Conservation (phyloP, 2,797 vertebrate species). For the Epinephelus coioides region DNA sequence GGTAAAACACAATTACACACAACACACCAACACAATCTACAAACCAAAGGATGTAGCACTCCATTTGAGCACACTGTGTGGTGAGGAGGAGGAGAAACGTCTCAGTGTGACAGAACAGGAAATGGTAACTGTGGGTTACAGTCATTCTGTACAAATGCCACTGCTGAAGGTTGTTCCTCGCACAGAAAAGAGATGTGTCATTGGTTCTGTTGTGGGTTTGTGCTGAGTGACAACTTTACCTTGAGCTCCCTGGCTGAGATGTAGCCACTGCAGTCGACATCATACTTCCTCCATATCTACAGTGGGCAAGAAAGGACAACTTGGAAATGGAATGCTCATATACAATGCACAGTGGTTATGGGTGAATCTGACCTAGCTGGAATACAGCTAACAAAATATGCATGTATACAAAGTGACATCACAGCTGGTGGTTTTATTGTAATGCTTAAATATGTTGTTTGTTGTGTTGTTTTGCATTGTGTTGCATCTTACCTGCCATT, state of each 20-base stretch:
- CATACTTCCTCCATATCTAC: constrained; percentile 97
- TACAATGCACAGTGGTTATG: background rate
- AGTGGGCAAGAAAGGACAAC: constrained; percentile 29
- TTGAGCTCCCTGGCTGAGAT: constrained; percentile 93
- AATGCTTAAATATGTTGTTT: background rate
- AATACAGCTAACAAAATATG: background rate
- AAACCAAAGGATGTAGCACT: background rate
- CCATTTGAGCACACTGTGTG: background rate
- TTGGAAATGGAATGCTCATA: background rate
- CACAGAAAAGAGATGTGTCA: background rate
- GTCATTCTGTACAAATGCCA: background rate
- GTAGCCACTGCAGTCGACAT: constrained; percentile 95
- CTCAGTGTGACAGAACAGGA: background rate
- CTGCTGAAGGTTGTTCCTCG: background rate
- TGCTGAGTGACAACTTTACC: constrained; percentile 77
- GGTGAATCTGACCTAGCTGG: background rate
- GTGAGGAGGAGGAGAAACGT: background rate
- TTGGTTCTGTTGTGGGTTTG: background rate
- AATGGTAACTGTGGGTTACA: background rate
- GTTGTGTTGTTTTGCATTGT: background rate
- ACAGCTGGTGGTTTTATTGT: background rate
- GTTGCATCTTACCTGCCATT: background rate
- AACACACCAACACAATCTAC: background rate
- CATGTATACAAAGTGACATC: background rate
- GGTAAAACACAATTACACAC: background rate